Evolutionary conservation across 1,140 invertebrate genomes (phyloP).

Genomic region (Laupala kohalensis): DNA sequence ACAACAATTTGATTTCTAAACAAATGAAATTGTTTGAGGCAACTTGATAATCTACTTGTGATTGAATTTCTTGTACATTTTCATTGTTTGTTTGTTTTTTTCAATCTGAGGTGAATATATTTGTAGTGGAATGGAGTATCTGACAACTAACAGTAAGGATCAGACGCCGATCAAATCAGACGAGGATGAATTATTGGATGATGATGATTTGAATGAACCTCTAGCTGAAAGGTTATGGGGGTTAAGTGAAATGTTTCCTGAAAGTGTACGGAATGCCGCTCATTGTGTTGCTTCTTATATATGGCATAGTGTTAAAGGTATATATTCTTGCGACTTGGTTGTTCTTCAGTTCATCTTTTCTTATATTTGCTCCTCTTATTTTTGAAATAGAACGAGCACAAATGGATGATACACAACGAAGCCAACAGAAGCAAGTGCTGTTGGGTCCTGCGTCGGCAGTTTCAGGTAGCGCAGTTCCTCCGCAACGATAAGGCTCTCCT

Average conservation of each 20-base stretch:
- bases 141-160: too few species aligned
- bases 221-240: constrained; percentile 71
- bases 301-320: constrained; percentile 24
- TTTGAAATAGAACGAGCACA: constrained; percentile 86
- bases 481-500: constrained; percentile 33
- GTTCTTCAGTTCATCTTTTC: constrained; percentile 75
- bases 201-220: constrained; percentile 77
- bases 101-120: too few species aligned
- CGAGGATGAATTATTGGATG: too few species aligned
- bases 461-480: constrained; percentile 27
- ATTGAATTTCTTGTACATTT: too few species aligned
- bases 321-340: constrained; percentile 65
- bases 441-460: constrained; percentile 38
- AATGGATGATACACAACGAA: constrained; percentile 82
- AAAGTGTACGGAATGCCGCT: constrained; percentile 54
- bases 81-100: too few species aligned
- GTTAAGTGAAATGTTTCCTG: constrained; percentile 90
- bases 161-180: too few species aligned
- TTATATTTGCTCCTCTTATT: constrained; percentile 80
- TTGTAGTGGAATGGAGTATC: too few species aligned
- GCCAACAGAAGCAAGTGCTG: constrained; percentile 82
- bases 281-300: constrained; percentile 30
- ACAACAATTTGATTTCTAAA: too few species aligned
- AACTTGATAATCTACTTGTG: too few species aligned
- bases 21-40: too few species aligned